These are phyloP conservation scores for Riparia riparia DNA, from an alignment of 2,113 vertebrate genomes.

Conservation along the genomic window DNA sequence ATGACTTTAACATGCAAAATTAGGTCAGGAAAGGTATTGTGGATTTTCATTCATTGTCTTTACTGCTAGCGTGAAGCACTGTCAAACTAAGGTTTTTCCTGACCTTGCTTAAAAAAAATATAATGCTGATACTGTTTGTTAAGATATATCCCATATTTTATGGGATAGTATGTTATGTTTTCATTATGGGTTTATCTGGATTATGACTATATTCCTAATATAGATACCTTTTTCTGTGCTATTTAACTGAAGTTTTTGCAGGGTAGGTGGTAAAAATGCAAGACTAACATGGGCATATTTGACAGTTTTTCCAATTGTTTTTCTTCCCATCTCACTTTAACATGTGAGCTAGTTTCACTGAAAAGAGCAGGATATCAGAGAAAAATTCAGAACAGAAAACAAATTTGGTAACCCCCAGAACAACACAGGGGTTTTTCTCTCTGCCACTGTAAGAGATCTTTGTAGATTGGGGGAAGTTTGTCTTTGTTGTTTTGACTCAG, in stretches of 20 bases:
- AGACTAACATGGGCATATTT: neutral
- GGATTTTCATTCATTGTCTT: neutral
- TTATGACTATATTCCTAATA: neutral
- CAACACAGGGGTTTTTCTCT: neutral
- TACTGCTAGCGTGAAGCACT: neutral
- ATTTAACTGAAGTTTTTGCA: neutral
- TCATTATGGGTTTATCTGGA: neutral
- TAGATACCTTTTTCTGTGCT: neutral
- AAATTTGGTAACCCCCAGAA: neutral
- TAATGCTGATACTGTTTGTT: neutral
- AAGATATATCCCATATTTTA: neutral
- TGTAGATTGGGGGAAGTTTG: neutral
- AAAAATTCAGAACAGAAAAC: neutral
- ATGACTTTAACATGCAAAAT: neutral
- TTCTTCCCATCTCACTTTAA: neutral
- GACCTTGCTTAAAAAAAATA: neutral
- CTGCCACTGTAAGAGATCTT: neutral
- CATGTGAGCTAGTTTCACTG: neutral
- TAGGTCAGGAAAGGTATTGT: neutral
- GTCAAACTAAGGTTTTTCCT: neutral
- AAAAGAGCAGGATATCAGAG: neutral
- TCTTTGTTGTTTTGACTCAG: neutral
- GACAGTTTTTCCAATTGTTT: neutral
- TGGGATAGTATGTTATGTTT: neutral
- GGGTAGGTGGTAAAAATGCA: neutral